These are phyloP conservation scores for Calidris pugnax DNA, from an alignment of 2,113 vertebrate species.

Conservation along the genomic window DNA sequence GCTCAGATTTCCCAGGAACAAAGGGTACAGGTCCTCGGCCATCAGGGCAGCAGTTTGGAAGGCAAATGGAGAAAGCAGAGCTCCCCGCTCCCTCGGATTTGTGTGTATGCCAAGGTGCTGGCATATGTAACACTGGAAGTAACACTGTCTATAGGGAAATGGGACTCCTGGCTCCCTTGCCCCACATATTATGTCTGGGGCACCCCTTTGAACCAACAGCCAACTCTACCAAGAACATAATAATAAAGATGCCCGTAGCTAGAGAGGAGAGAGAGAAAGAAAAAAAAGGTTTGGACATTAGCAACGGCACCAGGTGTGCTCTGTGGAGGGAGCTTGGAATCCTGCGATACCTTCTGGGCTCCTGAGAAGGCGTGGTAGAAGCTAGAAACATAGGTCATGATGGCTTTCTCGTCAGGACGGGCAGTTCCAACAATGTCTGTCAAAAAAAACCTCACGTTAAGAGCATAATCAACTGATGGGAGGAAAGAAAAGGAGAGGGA, in stretches of 20 bases:
- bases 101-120: background rate
- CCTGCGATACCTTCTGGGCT: conserved; percentile 98
- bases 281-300: conserved; percentile 80
- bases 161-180: background rate
- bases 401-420: conserved; percentile 98
- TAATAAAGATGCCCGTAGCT: conserved; percentile 62
- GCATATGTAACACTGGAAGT: background rate
- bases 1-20: background rate
- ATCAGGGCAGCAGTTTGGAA: background rate
- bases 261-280: conserved; percentile 58
- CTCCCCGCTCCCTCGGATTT: background rate
- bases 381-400: conserved; percentile 99
- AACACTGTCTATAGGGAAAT: background rate
- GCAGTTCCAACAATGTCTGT: conserved; percentile 99
- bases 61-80: background rate
- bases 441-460: conserved; percentile 76
- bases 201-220: conserved; percentile 66
- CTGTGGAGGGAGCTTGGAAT: conserved; percentile 77
- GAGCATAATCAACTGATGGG: conserved; percentile 50
- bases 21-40: background rate
- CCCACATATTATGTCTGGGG: background rate
- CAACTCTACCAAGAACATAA: conserved; percentile 68
- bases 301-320: conserved; percentile 74
- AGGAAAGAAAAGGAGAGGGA: conserved; percentile 33
- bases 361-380: conserved; percentile 99